Percentiles rank a stretch among this genome's conserved stretches.
phyloP scores from a whole-genome alignment of 2,888 invertebrate species.

The Drosophila testacea region DNA sequence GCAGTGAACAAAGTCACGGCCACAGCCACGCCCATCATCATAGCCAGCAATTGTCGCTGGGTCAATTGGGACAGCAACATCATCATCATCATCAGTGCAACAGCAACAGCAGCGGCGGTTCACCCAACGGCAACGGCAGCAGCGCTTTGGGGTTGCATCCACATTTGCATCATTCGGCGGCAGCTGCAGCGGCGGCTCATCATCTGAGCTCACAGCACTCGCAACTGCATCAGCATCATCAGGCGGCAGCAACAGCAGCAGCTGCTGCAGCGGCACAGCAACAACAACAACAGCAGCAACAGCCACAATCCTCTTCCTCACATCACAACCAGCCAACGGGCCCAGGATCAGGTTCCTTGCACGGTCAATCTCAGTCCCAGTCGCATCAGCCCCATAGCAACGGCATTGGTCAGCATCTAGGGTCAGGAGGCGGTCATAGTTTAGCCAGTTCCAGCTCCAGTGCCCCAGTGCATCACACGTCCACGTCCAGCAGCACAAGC shows the following conservation, averaged over 20 bases:
- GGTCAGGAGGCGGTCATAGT: conserved; percentile 50
- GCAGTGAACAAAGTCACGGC: conserved; percentile 62
- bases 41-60: conserved; percentile 81
- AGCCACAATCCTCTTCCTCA: conserved; percentile 50
- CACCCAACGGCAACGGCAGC: conserved; percentile 64
- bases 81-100: conserved; percentile 75
- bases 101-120: conserved; percentile 71
- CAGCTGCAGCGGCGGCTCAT: conserved; percentile 60
- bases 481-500: conserved; percentile 75
- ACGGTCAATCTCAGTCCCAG: conserved; percentile 51
- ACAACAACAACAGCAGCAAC: conserved; percentile 56
- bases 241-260: conserved; percentile 50
- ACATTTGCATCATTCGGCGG: conserved; percentile 59
- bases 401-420: conserved; percentile 65
- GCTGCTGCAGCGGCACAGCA: conserved; percentile 51
- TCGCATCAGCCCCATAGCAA: conserved; percentile 71
- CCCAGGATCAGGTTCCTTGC: conserved; percentile 52
- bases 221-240: conserved; percentile 68
- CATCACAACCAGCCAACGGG: conserved; percentile 59
- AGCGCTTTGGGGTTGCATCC: conserved; percentile 60
- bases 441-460: conserved; percentile 40
- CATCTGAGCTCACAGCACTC: conserved; percentile 63
- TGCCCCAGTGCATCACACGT: conserved; percentile 66
- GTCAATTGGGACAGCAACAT: conserved; percentile 74
- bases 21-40: conserved; percentile 71